Evolutionary conservation across 2,113 vertebrate species (phyloP), one percentile per base, ranked within the genome.

Genomic region (Nibea albiflora): DNA sequence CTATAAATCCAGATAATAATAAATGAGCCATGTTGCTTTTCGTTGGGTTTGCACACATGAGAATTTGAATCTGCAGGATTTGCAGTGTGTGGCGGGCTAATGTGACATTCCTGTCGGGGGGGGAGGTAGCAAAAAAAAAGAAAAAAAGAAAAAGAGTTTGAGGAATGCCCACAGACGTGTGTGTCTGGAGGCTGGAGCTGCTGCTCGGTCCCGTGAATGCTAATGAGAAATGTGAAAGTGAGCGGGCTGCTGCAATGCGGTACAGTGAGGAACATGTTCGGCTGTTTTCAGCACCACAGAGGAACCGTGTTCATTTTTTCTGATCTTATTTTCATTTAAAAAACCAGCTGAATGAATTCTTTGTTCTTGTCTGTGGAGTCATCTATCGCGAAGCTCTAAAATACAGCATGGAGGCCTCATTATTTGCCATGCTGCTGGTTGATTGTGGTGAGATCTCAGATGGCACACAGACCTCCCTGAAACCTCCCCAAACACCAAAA

Each of bases 201-300:
- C 74, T 78, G 86, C 76, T 85, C 66, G 76, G 78, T 80, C 57
- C 80, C 74, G 50, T 91, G 92, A 93, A 94, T 95, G 88, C 90
- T 94, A 93, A 95, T 94, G 87, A 94, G 92, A 39, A 39, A 9
- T 64, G 82, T 75, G 90, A 88, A 92, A 91, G 89, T 77, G 66
- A 90, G 88, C 53, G 57, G 84, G 92, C 81, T 94, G 91, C 94
- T 95, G 95, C 95, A 96, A 92, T 96, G 95, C 95, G 95, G 95
- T 94, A 95, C 84, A 81, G 81, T 72, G 81, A 71, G 70, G 74
- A 58, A 78, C 86, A 74, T 22, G 64, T 80, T 76, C 57, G 46
- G 67, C 71, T 73, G 10, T 67, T 73, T 24, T 19, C 10, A 44
- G 57, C 42, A 47, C 31, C 11, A 28, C 61, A 54, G 17, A 54